Percentiles rank a stretch among this genome's conserved stretches.
These are phyloP conservation scores for Rhogogaster chlorosoma DNA, from an alignment of 2,888 invertebrate species.

Conservation along the genomic window DNA sequence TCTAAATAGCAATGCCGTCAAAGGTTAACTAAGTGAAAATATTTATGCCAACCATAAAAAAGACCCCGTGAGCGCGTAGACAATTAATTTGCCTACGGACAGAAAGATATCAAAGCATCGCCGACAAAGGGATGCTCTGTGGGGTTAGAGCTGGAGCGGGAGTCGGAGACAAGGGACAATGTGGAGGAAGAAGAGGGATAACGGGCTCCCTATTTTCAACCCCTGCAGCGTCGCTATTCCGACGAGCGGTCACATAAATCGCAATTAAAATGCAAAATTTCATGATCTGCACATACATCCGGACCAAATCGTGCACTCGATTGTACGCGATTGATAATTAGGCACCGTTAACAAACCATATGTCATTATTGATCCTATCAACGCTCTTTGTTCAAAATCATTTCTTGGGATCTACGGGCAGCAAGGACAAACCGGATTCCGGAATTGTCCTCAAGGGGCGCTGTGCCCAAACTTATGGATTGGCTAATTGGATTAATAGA, in stretches of 20 bases:
- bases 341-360: background rate
- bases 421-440: background rate
- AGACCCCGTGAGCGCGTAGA: slow-evolving; percentile 60
- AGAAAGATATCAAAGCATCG: slow-evolving; percentile 65
- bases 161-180: slow-evolving; percentile 51
- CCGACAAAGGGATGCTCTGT: slow-evolving; percentile 57
- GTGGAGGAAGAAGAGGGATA: slow-evolving; percentile 44
- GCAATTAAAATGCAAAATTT: slow-evolving; percentile 71
- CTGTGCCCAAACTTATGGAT: background rate
- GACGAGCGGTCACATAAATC: slow-evolving; percentile 60
- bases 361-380: slow-evolving; percentile 8
- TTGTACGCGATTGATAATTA: slow-evolving; percentile 56
- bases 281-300: slow-evolving; percentile 62
- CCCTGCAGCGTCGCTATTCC: slow-evolving; percentile 69
- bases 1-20: slow-evolving; percentile 60
- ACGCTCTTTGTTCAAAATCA: slow-evolving; percentile 14
- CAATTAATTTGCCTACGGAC: slow-evolving; percentile 68
- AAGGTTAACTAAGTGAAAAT: slow-evolving; percentile 69
- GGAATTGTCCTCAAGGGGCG: background rate
- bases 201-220: slow-evolving; percentile 53
- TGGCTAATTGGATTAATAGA: background rate
- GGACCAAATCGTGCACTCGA: slow-evolving; percentile 56
- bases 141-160: slow-evolving; percentile 53
- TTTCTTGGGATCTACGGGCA: background rate
- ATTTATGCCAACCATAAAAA: slow-evolving; percentile 66